phyloP scores from a whole-genome alignment of 1,140 invertebrate genomes.

The Bombus difficillimus region DNA sequence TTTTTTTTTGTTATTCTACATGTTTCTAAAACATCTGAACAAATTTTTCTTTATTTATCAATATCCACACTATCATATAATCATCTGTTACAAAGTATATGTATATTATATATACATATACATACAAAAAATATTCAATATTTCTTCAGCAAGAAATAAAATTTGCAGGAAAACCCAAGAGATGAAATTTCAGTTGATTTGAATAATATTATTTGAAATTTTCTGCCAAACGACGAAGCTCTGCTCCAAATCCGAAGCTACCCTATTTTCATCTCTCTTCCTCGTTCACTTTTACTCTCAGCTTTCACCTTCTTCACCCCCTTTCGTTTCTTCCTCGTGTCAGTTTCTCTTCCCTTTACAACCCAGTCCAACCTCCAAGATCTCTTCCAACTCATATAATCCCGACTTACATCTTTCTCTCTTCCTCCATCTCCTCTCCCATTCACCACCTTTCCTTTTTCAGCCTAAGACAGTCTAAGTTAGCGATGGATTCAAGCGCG shows the following conservation, averaged over 20 bases:
- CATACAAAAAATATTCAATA: not conserved
- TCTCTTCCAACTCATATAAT: not conserved
- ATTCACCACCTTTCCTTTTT: not conserved
- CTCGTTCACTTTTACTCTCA: slow-evolving; percentile 34
- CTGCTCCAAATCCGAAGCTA: not conserved
- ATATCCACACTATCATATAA: too few relatives aligned
- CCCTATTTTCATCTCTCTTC: not conserved
- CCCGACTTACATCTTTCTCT: not conserved
- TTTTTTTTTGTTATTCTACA: too few relatives aligned
- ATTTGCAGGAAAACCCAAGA: not conserved
- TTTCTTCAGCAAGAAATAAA: not conserved
- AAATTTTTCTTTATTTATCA: too few relatives aligned
- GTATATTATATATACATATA: too few relatives aligned
- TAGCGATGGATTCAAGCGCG: not conserved
- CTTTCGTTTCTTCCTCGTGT: slow-evolving; percentile 3
- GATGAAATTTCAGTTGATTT: not conserved
- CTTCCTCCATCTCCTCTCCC: not conserved
- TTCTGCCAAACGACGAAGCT: not conserved
- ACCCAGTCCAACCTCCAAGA: too few relatives aligned
- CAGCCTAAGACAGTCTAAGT: not conserved
- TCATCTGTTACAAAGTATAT: too few relatives aligned
- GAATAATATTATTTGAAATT: slow-evolving; percentile 3
- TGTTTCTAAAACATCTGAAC: too few relatives aligned
- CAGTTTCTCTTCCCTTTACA: not conserved
- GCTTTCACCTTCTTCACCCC: not conserved